phyloP scores from a whole-genome alignment of 2,113 vertebrate species.

The Gymnarchus niloticus region DNA sequence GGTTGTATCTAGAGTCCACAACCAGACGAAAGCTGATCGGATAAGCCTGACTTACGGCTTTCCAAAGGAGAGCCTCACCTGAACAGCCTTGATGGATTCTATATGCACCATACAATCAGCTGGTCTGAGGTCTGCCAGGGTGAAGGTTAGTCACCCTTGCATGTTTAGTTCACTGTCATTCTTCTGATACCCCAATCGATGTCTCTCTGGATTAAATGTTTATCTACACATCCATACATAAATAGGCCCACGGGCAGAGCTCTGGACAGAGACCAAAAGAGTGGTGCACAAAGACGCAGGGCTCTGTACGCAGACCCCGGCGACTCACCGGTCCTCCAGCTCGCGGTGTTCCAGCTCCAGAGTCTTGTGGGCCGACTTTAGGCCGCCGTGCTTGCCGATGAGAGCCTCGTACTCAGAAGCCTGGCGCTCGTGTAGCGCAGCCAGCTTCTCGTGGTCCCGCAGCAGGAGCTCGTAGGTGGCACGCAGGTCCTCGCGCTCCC shows the following conservation, averaged over 20 bases:
- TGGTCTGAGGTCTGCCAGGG: no score
- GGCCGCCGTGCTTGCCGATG: slow-evolving; percentile 84
- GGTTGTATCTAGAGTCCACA: slow-evolving; percentile 74
- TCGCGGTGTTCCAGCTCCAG: slow-evolving; percentile 90
- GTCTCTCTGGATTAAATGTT: no score
- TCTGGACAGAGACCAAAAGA: no score
- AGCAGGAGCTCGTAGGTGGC: slow-evolving; percentile 82
- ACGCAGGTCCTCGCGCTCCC: slow-evolving; percentile 84
- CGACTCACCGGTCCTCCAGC: slow-evolving; percentile 84
- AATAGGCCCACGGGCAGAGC: no score
- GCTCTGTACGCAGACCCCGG: not conserved
- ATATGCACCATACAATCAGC: no score
- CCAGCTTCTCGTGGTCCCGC: slow-evolving; percentile 89
- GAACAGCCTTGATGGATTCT: not conserved
- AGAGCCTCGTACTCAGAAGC: slow-evolving; percentile 84
- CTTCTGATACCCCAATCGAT: no score
- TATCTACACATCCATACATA: no score
- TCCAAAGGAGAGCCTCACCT: not conserved
- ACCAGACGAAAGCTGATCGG: not conserved
- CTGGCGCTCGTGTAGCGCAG: slow-evolving; percentile 87
- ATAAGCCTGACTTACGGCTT: not conserved
- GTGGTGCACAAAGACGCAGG: not conserved
- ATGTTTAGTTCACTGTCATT: no score
- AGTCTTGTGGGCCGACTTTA: slow-evolving; percentile 84
- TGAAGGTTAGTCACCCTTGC: no score